Base-by-base conservation (phyloP, 2,888 invertebrate genomes). In the Toxonevra muliebris region DNA sequence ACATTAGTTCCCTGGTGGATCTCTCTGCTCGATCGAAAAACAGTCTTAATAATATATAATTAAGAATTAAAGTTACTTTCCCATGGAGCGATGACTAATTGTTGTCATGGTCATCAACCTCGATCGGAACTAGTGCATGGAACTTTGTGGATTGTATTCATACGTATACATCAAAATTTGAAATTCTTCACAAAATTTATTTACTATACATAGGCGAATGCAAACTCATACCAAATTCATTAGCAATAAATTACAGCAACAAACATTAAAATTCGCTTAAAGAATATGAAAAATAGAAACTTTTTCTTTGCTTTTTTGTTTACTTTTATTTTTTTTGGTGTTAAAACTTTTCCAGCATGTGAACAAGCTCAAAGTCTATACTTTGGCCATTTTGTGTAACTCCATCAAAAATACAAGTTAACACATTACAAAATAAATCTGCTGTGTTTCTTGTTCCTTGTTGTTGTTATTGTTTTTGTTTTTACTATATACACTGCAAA, bases 381-480 rank as follows among this genome's bases (percentile, higher is more conserved):
- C 64, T 72, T 66, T 69, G 68, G 63, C 68, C 68, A 67, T 70
- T 68, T 67, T 30, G 72, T 69, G 74, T 76, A 79, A 82, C 82
- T 82, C 77, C 77, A 80, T 80, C 82, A 80, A 81, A 81, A 80
- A 81, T 77, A 78, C 80, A 82, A 80, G 79, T 80, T 82, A 79
- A 78, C 81, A 80, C 82, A 80, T 80, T 78, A 77, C 76, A 74
- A 73, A 68, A 81, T 81, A 81, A 82, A 81, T 81, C 81, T 79
- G 30, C 81, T 79, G 30, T 30, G 30, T 30, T 71, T 12, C 41
- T 17, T 45, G 17, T 20, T 65, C 58, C 58, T 65, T 58, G 50
- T 20, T 50, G 50, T 57, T n/a, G 48, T 11, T 15, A 48, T 12
- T 15, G 48, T 9, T 48, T 2, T 12, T 48, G 59, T 20, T 55